These are phyloP conservation scores for Myrmecophaga tridactyla DNA, from an alignment of 2,113 vertebrate genomes.

Conservation along the genomic window DNA sequence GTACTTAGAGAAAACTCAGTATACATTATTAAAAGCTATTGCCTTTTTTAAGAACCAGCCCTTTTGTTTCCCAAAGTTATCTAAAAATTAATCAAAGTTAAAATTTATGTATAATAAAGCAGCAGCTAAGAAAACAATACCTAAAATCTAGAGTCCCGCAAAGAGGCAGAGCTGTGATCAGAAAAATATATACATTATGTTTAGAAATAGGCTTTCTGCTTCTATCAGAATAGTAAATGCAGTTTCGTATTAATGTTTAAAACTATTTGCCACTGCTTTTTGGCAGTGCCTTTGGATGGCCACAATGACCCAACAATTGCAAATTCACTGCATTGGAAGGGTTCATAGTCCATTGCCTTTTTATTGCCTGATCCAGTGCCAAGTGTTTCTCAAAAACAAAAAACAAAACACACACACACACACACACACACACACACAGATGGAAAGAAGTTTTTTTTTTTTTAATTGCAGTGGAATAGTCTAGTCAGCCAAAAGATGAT, in stretches of 20 bases:
- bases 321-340: not conserved
- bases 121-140: not conserved
- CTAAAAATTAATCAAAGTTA: not conserved
- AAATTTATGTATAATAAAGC: not conserved
- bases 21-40: too few relatives aligned
- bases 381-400: not conserved
- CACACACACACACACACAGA: too few relatives aligned
- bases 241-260: not conserved
- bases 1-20: not conserved
- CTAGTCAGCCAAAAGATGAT: not conserved
- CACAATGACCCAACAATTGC: rapidly evolving
- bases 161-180: not conserved
- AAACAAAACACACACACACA: not conserved
- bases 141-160: not conserved
- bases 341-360: not conserved
- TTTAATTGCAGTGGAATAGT: not conserved
- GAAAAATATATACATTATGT: not conserved
- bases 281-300: not conserved
- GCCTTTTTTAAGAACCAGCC: not conserved
- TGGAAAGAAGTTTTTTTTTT: not conserved
- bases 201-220: not conserved
- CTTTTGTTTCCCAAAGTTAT: not conserved
- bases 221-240: not conserved
- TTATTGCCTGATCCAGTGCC: not conserved
- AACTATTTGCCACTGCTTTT: not conserved